phyloP scores from a whole-genome alignment of 2,113 vertebrate species.

The Laterallus jamaicensis region DNA sequence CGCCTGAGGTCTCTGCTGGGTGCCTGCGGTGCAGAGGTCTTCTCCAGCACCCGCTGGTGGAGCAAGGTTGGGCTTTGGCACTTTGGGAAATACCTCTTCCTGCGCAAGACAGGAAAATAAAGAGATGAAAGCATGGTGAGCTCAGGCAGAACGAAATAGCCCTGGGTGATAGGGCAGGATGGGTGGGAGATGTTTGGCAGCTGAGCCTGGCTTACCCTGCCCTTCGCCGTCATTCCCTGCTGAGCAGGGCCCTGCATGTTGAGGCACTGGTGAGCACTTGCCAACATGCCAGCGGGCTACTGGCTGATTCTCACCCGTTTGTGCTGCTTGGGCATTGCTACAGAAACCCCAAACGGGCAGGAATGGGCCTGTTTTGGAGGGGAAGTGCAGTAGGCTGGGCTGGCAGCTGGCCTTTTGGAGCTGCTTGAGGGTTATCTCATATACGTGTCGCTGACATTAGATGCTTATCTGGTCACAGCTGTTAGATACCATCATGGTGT shows the following conservation, averaged over 20 bases:
- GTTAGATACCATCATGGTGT: fast-evolving
- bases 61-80: background rate
- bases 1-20: fast-evolving
- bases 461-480: background rate
- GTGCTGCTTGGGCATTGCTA: background rate
- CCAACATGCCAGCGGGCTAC: background rate
- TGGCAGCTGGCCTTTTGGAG: background rate
- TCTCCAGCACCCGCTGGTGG: background rate
- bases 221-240: fast-evolving
- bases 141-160: background rate
- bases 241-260: background rate
- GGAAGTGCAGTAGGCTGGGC: fast-evolving
- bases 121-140: background rate
- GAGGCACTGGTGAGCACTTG: background rate
- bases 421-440: fast-evolving
- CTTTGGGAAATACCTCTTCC: background rate
- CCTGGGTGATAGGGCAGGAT: background rate
- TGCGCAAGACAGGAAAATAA: background rate
- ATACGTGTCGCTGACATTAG: fast-evolving
- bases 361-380: background rate
- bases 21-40: fast-evolving
- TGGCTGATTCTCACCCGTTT: background rate
- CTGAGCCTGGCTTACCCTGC: background rate
- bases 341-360: background rate
- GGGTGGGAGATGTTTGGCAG: background rate